These are phyloP conservation scores for Malurus elegans DNA, from an alignment of 2,113 vertebrate species.

Conservation along the genomic window DNA sequence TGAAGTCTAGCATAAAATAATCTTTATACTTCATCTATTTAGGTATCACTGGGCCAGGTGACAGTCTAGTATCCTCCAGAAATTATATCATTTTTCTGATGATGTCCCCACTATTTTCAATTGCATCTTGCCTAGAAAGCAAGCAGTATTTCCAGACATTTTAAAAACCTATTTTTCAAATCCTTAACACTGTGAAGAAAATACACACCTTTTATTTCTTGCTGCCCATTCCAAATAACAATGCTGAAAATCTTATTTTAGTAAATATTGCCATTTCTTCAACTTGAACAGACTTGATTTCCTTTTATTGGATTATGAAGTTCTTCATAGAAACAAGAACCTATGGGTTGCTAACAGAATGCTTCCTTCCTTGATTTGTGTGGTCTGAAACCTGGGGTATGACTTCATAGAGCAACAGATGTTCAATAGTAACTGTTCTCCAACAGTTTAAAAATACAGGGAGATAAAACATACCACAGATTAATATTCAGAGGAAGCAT, in stretches of 20 bases:
- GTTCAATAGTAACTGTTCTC: neutral
- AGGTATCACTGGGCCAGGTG: neutral
- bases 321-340: neutral
- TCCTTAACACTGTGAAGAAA: neutral
- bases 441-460: neutral
- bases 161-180: neutral
- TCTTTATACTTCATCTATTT: neutral
- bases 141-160: neutral
- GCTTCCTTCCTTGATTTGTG: neutral
- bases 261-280: neutral
- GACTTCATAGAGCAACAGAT: neutral
- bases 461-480: neutral
- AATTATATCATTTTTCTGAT: neutral
- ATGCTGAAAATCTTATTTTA: neutral
- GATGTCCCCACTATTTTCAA: neutral
- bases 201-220: neutral
- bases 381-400: neutral
- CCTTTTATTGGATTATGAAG: neutral
- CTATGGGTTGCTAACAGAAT: neutral
- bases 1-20: neutral
- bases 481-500: neutral
- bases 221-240: neutral
- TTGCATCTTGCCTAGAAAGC: neutral
- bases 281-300: neutral
- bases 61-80: neutral